phyloP scores from a whole-genome alignment of 2,888 invertebrate genomes.

The Drosophila mayaguana region DNA sequence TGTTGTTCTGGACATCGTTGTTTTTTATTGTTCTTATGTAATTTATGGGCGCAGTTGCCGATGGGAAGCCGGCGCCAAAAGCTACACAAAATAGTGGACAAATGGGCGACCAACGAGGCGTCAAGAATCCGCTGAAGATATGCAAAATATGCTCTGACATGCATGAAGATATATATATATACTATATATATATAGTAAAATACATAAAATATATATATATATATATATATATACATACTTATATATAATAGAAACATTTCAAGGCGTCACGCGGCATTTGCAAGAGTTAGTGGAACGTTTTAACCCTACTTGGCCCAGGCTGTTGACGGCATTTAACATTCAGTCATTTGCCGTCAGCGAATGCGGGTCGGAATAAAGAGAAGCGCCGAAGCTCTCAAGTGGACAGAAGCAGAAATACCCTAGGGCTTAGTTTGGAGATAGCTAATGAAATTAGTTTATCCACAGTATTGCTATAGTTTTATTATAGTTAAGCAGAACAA shows the following conservation, averaged over 20 bases:
- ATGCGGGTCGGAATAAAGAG: slow-evolving; percentile 47
- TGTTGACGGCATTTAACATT: slow-evolving; percentile 57
- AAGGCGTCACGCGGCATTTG: slow-evolving; percentile 74
- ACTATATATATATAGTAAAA: slow-evolving; percentile 7
- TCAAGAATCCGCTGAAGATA: slow-evolving; percentile 54
- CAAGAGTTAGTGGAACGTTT: slow-evolving; percentile 50
- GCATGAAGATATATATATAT: slow-evolving; percentile 18
- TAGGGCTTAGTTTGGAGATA: not conserved
- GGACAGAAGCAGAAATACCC: not conserved
- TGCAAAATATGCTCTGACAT: slow-evolving; percentile 54
- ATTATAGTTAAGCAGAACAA: too few relatives aligned
- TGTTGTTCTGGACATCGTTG: slow-evolving; percentile 22
- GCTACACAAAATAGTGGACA: slow-evolving; percentile 53
- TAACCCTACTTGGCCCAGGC: slow-evolving; percentile 26
- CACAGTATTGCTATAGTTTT: not conserved
- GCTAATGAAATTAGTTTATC: not conserved
- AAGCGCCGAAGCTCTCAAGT: not conserved
- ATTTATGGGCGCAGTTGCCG: slow-evolving; percentile 33
- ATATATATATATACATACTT: not conserved
- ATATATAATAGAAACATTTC: slow-evolving; percentile 59
- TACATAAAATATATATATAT: too few relatives aligned
- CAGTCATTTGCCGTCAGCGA: slow-evolving; percentile 54
- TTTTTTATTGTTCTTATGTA: slow-evolving; percentile 15
- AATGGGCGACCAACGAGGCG: slow-evolving; percentile 67
- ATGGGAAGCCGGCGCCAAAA: slow-evolving; percentile 26